Evolutionary conservation across 2,113 vertebrate genomes (phyloP).

Genomic region (Phalacrocorax carbo): DNA sequence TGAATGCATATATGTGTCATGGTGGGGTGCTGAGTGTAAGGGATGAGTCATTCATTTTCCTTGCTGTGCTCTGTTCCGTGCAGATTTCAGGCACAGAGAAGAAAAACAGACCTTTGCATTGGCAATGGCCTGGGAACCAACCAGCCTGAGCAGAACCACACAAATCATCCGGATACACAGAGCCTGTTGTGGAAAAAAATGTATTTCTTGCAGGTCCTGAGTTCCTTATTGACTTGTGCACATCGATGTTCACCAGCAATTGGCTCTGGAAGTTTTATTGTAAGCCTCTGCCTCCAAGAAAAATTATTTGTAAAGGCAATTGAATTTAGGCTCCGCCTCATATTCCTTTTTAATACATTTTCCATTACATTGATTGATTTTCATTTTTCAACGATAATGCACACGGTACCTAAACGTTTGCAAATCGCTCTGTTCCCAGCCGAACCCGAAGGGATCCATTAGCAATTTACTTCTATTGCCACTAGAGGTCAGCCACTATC

Average conservation of each 20-base stretch:
- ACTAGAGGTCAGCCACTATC: slow-evolving; percentile 45
- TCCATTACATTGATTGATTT: neutral
- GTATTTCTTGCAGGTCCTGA: neutral
- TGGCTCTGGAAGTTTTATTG: neutral
- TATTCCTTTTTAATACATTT: neutral
- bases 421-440: neutral
- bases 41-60: neutral
- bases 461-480: neutral
- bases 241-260: neutral
- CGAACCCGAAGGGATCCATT: fast-evolving
- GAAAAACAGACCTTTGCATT: neutral
- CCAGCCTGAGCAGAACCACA: neutral
- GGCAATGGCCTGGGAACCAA: neutral
- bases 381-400: neutral
- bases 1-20: neutral
- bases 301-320: neutral
- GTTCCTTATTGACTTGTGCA: neutral
- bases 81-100: neutral
- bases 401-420: fast-evolving
- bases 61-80: neutral
- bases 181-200: neutral
- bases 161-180: neutral
- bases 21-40: neutral
- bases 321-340: neutral
- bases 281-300: neutral